A percentile compares a stretch with the other conserved stretches of the same genome.
These are phyloP conservation scores for Haliclona indistincta DNA, from an alignment of 37 sponge, comb jelly and placozoan species.

Conservation along the genomic window DNA sequence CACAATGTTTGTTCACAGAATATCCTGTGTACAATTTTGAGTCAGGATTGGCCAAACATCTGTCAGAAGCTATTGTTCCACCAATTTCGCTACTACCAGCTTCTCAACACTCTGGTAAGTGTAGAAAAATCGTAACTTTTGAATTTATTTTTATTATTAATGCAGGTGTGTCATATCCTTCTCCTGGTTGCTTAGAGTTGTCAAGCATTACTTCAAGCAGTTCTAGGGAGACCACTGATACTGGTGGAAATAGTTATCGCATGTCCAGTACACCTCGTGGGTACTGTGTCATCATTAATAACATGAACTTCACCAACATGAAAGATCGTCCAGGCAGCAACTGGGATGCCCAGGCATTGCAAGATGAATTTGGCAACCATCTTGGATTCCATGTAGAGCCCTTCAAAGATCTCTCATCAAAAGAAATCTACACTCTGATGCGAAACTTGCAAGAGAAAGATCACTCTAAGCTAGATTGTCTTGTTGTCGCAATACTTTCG, in stretches of 20 bases:
- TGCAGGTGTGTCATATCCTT: no score
- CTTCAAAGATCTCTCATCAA: conserved; percentile 14
- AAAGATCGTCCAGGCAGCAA: conserved; percentile 17
- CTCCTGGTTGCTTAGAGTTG: no score
- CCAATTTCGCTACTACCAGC: no score
- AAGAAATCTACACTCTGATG: neutral
- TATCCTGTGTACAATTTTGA: no score
- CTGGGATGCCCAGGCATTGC: conserved; percentile 7
- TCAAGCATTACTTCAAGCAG: no score
- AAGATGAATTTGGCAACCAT: conserved; percentile 2
- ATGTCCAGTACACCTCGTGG: conserved; percentile 31
- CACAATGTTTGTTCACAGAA: no score
- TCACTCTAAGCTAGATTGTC: conserved; percentile 25
- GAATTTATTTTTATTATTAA: no score
- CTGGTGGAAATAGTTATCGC: neutral
- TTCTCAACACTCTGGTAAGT: no score
- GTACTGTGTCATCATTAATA: conserved; percentile 33
- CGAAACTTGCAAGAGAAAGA: conserved; percentile 5
- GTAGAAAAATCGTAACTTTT: no score
- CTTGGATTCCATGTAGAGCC: conserved; percentile 23
- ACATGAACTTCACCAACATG: conserved; percentile 9
- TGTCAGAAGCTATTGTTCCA: no score
- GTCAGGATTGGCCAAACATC: no score
- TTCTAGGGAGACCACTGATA: neutral
- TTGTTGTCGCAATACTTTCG: conserved; percentile 46